Base-by-base conservation (phyloP, 1,140 invertebrate genomes). In the Calosoma granatense region DNA sequence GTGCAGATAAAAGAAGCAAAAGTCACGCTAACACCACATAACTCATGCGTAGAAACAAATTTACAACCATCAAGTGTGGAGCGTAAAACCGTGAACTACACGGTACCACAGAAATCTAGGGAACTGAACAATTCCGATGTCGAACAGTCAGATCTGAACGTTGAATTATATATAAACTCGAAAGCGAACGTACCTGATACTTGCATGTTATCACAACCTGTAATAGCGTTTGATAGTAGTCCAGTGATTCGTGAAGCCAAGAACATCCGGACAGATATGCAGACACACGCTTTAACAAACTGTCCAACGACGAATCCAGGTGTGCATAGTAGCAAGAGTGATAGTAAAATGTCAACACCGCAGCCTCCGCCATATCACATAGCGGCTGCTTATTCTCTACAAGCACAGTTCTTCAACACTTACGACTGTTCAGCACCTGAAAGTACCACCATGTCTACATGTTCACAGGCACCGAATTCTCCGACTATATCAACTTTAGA, bases 291-390 rank as follows among this genome's bases (percentile, higher is more conserved):
- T n/a, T n/a, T n/a, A 36, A 36, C 26, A 36, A 36, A 36, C n/a
- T 9, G n/a, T 36, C 26, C n/a, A 9, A 36, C 26, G 26, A 36
- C n/a, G 26, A 6, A 36, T 9, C 26, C 26, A n/a, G n/a, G n/a
- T 36, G 26, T n/a, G 26, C 59, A 6, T 70, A 67, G 2, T 47
- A 1, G 9, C 22, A 19, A 53, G 52, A 11, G 43, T 21, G 19
- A 56, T 65, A 67, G 19, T 54, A 60, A 22, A 54, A 62, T 56
- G 3, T 55, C 62, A 22, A 61, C 67, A 36, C 69, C 70, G 67
- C 63, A 75, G 60, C 83, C 83, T 6, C 83, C 83, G 1, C 83
- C 83, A 1, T 85, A 85, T 72, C 81, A 85, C 60, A 83, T 85
- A 59, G 83, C 83, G 9, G 81, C 82, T 2, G 80, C 76, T 2